Conservation (phyloP, 2,888 invertebrate genomes). For the Drosophila testacea region DNA sequence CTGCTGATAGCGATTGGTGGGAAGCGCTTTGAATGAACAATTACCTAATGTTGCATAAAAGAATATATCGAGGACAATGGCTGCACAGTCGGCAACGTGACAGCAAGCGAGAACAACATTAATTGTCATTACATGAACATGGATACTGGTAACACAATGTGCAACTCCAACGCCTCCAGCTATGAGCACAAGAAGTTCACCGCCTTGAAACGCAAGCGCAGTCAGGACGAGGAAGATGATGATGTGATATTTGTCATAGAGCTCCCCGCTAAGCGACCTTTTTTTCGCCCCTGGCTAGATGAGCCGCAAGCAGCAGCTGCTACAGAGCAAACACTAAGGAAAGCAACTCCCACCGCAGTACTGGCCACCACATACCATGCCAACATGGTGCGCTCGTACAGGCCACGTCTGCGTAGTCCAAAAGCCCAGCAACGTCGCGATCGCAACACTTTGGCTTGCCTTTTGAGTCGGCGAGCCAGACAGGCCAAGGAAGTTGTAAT, state of each 20-base stretch:
- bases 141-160: slow-evolving; percentile 29
- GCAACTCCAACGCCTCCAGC: slow-evolving; percentile 15
- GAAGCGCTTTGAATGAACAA: slow-evolving; percentile 45
- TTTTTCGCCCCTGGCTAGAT: slow-evolving; percentile 70
- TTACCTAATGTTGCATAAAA: slow-evolving; percentile 78
- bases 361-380: slow-evolving; percentile 49
- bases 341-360: slow-evolving; percentile 12
- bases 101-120: slow-evolving; percentile 37
- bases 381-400: slow-evolving; percentile 72
- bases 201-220: slow-evolving; percentile 61
- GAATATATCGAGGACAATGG: slow-evolving; percentile 42
- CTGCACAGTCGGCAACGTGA: slow-evolving; percentile 46
- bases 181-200: slow-evolving; percentile 69
- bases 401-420: slow-evolving; percentile 47
- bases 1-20: slow-evolving; percentile 55
- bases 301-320: slow-evolving; percentile 21
- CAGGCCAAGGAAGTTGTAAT: slow-evolving; percentile 61
- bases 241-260: slow-evolving; percentile 66
- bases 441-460: slow-evolving; percentile 69
- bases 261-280: slow-evolving; percentile 54
- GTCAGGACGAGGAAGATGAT: slow-evolving; percentile 46
- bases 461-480: slow-evolving; percentile 62
- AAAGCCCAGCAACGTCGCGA: slow-evolving; percentile 80
- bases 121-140: slow-evolving; percentile 25
- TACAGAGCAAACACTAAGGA: slow-evolving; percentile 2